Conservation (phyloP, 2,888 invertebrate genomes). For the Lordiphosa fenestrarum region DNA sequence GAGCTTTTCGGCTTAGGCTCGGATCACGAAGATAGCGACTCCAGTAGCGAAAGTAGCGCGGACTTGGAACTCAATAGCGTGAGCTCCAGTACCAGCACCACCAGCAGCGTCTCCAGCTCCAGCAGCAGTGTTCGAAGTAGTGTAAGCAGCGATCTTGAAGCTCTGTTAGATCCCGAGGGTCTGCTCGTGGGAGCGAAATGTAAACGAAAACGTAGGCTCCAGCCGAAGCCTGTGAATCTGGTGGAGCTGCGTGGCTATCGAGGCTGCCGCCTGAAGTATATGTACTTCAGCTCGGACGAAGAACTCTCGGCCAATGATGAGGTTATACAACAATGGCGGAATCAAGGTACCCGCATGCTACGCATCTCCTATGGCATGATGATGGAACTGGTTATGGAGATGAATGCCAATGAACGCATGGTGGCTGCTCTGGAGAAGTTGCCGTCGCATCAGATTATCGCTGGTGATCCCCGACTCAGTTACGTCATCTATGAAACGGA, state of each 20-base stretch:
- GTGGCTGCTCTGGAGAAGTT: constrained; percentile 22
- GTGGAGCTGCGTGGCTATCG: constrained; percentile 26
- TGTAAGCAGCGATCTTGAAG: not conserved
- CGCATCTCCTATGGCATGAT: constrained; percentile 48
- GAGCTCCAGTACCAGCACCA: constrained; percentile 7
- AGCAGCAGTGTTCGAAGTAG: not conserved
- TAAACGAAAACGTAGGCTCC: not conserved
- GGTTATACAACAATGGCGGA: constrained; percentile 11
- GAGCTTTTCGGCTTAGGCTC: not conserved
- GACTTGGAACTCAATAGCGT: not conserved
- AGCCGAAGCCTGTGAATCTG: not conserved
- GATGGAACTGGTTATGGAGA: constrained; percentile 32
- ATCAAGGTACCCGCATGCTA: constrained; percentile 1
- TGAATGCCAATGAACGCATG: constrained; percentile 32
- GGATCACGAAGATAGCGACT: not conserved
- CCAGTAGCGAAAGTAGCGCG: constrained; percentile 11
- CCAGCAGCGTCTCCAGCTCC: not conserved
- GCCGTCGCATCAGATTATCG: not conserved
- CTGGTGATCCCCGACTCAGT: constrained; percentile 13
- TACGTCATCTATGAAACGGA: constrained; percentile 34
- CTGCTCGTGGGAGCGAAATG: not conserved
- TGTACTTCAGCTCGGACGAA: constrained; percentile 22
- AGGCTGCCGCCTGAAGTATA: constrained; percentile 30
- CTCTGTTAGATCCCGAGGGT: not conserved
- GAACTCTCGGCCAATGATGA: constrained; percentile 30